Evolutionary conservation across 92 coral and sea anemone genomes (phyloP).

Genomic region (Phymanthus crucifer): DNA sequence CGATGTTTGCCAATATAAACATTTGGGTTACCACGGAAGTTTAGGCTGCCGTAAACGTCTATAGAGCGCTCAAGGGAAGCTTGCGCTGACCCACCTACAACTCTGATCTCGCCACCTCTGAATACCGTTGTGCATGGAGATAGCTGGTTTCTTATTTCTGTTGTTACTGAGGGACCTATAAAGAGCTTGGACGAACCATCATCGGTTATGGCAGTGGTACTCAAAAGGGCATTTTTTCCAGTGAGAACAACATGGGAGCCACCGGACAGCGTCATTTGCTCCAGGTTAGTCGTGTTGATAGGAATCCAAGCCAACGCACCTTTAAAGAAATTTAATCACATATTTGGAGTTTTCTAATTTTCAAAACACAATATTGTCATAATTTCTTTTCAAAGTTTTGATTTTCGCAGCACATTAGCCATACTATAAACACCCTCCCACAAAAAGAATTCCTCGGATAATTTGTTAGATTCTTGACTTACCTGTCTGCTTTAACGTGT

Average conservation of each 20-base stretch:
- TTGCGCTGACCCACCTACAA: slow-evolving; percentile 20
- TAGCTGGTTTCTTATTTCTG: slow-evolving; percentile 29
- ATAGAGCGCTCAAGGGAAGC: slow-evolving; percentile 45
- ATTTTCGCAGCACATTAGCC: no score
- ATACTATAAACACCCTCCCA: neutral
- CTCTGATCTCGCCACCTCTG: slow-evolving; percentile 36
- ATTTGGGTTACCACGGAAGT: slow-evolving; percentile 44
- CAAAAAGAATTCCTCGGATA: neutral
- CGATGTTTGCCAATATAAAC: slow-evolving; percentile 50
- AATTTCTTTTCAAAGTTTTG: no score
- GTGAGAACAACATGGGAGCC: slow-evolving; percentile 57
- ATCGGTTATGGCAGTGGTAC: slow-evolving; percentile 41
- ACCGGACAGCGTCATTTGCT: slow-evolving; percentile 48
- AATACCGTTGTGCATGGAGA: slow-evolving; percentile 62
- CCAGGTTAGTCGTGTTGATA: slow-evolving; percentile 25
- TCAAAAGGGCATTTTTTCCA: slow-evolving; percentile 30
- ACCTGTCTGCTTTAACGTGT: slow-evolving; percentile 43
- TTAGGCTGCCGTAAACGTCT: slow-evolving; percentile 49
- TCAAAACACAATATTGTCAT: no score
- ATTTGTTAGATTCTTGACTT: neutral
- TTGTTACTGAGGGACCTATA: slow-evolving; percentile 45
- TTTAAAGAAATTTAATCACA: neutral
- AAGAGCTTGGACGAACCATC: slow-evolving; percentile 59
- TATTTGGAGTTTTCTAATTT: neutral
- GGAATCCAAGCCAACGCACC: slow-evolving; percentile 69